Base-by-base conservation (phyloP, 2,888 invertebrate genomes). In the Electrophaes corylata region DNA sequence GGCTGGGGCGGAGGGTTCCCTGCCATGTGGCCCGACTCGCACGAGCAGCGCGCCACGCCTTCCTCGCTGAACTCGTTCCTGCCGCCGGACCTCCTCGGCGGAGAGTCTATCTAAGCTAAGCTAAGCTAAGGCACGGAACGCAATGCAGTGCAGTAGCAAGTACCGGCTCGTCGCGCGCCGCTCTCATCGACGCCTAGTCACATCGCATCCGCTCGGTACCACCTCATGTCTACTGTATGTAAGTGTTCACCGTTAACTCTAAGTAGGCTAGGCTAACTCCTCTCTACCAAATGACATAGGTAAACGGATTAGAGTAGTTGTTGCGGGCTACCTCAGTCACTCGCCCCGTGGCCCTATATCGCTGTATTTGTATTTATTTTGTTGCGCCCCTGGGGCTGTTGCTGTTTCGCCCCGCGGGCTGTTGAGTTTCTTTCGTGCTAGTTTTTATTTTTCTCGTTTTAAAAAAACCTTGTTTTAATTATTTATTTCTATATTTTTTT, bases 11-110 rank as follows among this genome's bases (percentile, higher is more conserved):
- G 55, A 57, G 84, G 94, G 52, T 94, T 94, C 81, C 91, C 92
- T 67, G 92, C 90, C 62, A 89, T 96, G 71, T 96, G 96, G 96
- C 94, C 75, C 70, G 93, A 93, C 76, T 90, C 92, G 75, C 95
- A 95, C 86, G 95, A 95, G 77, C 95, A 96, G 84, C 94, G 96
- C 66, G 95, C 95, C 76, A 96, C 96, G 67, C 96, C 96, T 64
- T 96, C 96, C 75, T 96, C 96, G 77, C 94, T 97, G 80, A 96
- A 96, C 93, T 96, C 96, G 75, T 96, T 95, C 93, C 94, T 97
- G 89, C 97, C 97, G 77, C 96, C 96, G 73, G 96, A 97, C 89
- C 94, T 97, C 81, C 94, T 97, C 86, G 96, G 96, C 88, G 96
- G 96, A 81, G 96, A 96, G 94, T 95, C 96, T 82, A 96, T 96